phyloP scores from a whole-genome alignment of 2,113 vertebrate species.

The Eidolon helvum region DNA sequence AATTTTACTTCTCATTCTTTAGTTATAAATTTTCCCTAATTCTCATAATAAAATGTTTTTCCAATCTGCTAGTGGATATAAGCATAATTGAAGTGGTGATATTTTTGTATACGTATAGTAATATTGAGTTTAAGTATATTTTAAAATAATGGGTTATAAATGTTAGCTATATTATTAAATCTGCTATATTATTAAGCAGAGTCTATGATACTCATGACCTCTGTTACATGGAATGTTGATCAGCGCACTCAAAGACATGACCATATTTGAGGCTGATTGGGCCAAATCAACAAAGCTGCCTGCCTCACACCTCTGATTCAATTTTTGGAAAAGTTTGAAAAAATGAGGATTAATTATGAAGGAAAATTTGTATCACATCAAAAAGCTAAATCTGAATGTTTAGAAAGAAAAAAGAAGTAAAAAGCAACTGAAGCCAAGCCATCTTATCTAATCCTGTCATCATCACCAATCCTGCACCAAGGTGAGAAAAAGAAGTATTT shows the following conservation, averaged over 20 bases:
- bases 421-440: neutral
- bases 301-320: neutral
- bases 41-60: neutral
- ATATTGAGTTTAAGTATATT: neutral
- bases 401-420: neutral
- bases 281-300: neutral
- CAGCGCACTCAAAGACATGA: neutral
- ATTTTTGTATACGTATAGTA: neutral
- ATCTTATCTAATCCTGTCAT: neutral
- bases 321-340: neutral
- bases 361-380: neutral
- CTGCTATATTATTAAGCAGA: too few species aligned
- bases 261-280: neutral
- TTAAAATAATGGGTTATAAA: neutral
- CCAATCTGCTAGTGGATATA: neutral
- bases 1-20: neutral
- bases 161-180: neutral
- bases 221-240: fast-evolving
- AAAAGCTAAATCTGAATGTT: neutral
- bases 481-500: neutral
- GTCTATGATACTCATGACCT: fast-evolving
- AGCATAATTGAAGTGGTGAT: neutral
- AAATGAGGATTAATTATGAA: neutral
- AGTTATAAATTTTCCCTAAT: neutral
- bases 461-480: neutral